Conservation (phyloP, 2,888 invertebrate species). For the Macropis europaea region DNA sequence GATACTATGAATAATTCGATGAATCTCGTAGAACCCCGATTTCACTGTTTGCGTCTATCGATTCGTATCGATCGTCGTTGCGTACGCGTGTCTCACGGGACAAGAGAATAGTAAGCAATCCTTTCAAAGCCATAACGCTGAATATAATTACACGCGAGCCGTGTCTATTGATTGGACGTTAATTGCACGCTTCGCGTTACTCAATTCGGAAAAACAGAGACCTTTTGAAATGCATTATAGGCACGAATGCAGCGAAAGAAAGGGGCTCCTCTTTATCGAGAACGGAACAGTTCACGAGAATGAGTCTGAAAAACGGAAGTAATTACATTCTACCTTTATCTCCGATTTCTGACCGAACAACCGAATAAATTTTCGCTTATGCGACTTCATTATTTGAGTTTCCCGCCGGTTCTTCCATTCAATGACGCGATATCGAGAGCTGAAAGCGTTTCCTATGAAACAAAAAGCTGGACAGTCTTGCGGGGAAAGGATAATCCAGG, state of each 20-base stretch:
- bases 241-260: background rate
- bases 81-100: background rate
- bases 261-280: background rate
- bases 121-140: constrained; percentile 4
- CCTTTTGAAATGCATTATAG: constrained; percentile 18
- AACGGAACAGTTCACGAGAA: constrained; percentile 1
- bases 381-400: constrained; percentile 16
- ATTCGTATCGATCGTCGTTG: no score
- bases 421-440: constrained; percentile 16
- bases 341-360: background rate
- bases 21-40: no score
- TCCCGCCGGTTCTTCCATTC: background rate
- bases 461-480: constrained; percentile 14
- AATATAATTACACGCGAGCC: constrained; percentile 10
- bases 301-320: constrained; percentile 21
- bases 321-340: constrained; percentile 18
- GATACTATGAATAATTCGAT: no score
- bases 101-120: background rate
- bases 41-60: no score
- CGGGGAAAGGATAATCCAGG: constrained; percentile 15
- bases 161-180: constrained; percentile 22
- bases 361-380: constrained; percentile 21
- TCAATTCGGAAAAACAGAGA: constrained; percentile 1
- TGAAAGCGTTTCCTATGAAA: constrained; percentile 3
- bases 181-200: constrained; percentile 17